Base-by-base conservation (phyloP, 2,888 invertebrate genomes). In the Ectemnius cavifrons region DNA sequence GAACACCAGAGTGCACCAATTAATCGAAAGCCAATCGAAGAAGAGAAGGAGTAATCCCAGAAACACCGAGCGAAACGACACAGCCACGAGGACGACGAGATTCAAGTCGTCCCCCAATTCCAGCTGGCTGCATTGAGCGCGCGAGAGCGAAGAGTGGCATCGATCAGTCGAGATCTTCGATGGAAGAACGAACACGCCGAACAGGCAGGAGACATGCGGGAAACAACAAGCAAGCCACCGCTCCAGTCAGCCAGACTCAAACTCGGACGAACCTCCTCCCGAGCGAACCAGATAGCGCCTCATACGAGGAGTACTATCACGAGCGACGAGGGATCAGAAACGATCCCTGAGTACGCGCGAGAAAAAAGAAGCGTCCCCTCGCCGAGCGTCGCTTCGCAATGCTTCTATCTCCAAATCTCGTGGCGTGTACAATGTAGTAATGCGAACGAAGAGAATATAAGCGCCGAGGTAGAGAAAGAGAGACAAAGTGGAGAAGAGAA, bases 71-170 rank as follows among this genome's bases (percentile, higher is more conserved):
- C 0, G 37, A 23, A 23, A 23, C 23, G 23, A 23, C 23, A 23
- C 23, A 23, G 23, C 23, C 23, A 37, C 37, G 37, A 37, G 37
- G 37, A 37, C 37, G 37, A 37, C 11, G 37, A 37, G 23, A 23
- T 82, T 85, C 82, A 87, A 66, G 84, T 84, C 73, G 84, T 83
- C 63, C 83, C 84, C 73, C 81, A 82, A 65, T 77, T 82, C 82
- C 81, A 80, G 63, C 75, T 65, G 73, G 60, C 77, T 72, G 78
- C 81, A 75, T 81, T 80, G 63, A 71, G 71, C 49, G 63, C 77
- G 65, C 80, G 69, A 59, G 67, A 23, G 23, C 23, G 3, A 23
- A 23, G 3, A 3, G 23, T 23, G 23, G 58, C 67, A 66, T 66
- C 47, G 67, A 61, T 27, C 63, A 68, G 74, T 62, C 67, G 63